A percentile compares a stretch with the other conserved stretches of the same genome.
Evolutionary conservation across 2,113 vertebrate species (phyloP).

Genomic region (Choloepus hoffmanni): DNA sequence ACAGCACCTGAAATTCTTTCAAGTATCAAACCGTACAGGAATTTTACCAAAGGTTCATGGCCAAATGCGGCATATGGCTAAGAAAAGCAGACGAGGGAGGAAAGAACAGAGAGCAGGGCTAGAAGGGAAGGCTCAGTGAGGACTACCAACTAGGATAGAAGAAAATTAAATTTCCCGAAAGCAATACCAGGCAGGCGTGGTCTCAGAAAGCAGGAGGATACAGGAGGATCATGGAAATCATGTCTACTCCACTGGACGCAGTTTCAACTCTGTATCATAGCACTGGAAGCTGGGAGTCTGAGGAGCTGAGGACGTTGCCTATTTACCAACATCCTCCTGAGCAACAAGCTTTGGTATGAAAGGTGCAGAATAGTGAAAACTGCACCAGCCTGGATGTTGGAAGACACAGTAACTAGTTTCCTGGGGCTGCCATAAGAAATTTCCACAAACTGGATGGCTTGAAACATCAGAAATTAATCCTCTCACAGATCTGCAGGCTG

Average conservation of each 20-base stretch:
- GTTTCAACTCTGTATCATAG: rapidly evolving
- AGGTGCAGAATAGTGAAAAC: rapidly evolving
- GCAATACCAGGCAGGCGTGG: rapidly evolving
- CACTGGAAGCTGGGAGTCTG: neutral
- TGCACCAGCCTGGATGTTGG: rapidly evolving
- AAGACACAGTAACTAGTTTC: too few relatives aligned
- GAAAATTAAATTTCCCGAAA: neutral
- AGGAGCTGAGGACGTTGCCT: neutral
- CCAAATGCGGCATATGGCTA: rapidly evolving
- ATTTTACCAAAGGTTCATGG: neutral
- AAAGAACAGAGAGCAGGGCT: neutral
- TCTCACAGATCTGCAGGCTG: too few relatives aligned
- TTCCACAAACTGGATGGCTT: too few relatives aligned
- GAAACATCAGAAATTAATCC: too few relatives aligned
- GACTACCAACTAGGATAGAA: neutral
- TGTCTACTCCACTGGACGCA: rapidly evolving
- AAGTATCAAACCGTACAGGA: neutral
- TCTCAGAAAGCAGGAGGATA: rapidly evolving
- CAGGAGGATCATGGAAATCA: rapidly evolving
- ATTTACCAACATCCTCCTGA: neutral
- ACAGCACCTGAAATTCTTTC: neutral
- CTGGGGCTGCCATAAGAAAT: too few relatives aligned
- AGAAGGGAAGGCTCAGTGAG: neutral
- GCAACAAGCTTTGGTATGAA: neutral
- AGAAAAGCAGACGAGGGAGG: neutral